Conservation (phyloP, 2,888 invertebrate species). For the Orthosia incerta region DNA sequence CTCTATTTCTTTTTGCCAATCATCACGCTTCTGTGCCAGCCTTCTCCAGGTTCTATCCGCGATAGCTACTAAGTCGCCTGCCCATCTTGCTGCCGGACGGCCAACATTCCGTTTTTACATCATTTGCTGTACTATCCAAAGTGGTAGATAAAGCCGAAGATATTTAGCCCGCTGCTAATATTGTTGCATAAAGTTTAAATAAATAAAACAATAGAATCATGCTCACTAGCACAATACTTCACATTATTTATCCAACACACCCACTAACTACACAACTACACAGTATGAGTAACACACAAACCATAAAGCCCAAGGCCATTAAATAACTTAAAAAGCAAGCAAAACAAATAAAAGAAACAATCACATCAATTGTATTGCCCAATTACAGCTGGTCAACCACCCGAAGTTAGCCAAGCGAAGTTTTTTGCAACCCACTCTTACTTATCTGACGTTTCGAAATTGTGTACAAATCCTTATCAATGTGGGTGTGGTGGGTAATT, state of each 20-base stretch:
- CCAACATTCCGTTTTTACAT: no score
- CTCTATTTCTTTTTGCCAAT: no score
- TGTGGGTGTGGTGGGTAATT: constrained; percentile 51
- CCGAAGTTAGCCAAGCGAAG: constrained; percentile 48
- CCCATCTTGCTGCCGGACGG: no score
- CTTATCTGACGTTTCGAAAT: constrained; percentile 55
- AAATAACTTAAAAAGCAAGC: constrained; percentile 46
- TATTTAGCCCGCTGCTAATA: no score
- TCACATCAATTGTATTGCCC: constrained; percentile 65
- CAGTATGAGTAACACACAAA: constrained; percentile 5
- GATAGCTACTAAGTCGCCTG: no score
- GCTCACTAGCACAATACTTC: neutral
- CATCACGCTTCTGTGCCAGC: no score
- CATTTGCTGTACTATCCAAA: no score
- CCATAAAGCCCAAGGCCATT: constrained; percentile 52
- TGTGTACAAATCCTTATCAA: constrained; percentile 50
- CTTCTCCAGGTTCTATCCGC: no score
- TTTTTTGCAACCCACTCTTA: constrained; percentile 59
- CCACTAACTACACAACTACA: constrained; percentile 2
- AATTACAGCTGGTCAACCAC: constrained; percentile 61
- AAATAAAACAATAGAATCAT: neutral
- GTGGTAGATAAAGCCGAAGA: no score
- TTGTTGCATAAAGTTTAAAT: no score
- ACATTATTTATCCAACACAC: constrained; percentile 1
- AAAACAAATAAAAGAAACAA: constrained; percentile 57